phyloP scores from a whole-genome alignment of 1,140 invertebrate species.

The Dinothrombium tinctorium region DNA sequence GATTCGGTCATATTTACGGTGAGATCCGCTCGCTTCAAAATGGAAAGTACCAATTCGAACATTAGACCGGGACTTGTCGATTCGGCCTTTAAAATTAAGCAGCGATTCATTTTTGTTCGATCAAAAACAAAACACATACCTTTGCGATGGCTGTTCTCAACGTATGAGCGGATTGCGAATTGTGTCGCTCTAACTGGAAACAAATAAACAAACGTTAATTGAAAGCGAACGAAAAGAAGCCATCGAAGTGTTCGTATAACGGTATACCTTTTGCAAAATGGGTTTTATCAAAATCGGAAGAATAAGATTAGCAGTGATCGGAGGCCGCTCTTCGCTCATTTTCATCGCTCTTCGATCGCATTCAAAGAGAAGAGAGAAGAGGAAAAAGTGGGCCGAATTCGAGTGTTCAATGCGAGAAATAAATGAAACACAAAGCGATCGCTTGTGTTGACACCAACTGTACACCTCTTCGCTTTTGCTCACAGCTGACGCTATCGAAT shows the following conservation, averaged over 20 bases:
- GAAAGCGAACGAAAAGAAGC: background rate
- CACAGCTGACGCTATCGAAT: too few relatives aligned
- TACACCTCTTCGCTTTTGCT: too few relatives aligned
- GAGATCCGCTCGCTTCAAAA: conserved; percentile 61
- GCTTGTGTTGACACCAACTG: too few relatives aligned
- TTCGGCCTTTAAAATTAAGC: conserved; percentile 40
- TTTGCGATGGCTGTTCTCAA: conserved; percentile 16
- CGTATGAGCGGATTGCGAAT: conserved; percentile 16
- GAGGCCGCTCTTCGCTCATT: conserved; percentile 22
- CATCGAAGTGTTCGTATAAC: background rate
- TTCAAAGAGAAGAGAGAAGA: too few relatives aligned
- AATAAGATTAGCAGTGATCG: conserved; percentile 59
- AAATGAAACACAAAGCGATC: too few relatives aligned
- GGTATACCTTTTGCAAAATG: conserved; percentile 59
- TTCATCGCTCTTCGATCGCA: too few relatives aligned
- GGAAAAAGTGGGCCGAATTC: too few relatives aligned
- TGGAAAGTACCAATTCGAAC: conserved; percentile 66
- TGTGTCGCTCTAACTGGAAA: conserved; percentile 52
- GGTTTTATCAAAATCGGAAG: conserved; percentile 73
- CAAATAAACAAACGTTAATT: conserved; percentile 8
- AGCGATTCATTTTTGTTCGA: background rate
- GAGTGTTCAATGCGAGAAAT: too few relatives aligned
- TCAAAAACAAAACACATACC: conserved; percentile 5
- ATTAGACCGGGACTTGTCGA: conserved; percentile 64
- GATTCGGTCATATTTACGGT: conserved; percentile 86